A percentile compares a stretch with the other conserved stretches of the same genome.
Conservation (phyloP, 2,113 vertebrate species). For the Channa argus region DNA sequence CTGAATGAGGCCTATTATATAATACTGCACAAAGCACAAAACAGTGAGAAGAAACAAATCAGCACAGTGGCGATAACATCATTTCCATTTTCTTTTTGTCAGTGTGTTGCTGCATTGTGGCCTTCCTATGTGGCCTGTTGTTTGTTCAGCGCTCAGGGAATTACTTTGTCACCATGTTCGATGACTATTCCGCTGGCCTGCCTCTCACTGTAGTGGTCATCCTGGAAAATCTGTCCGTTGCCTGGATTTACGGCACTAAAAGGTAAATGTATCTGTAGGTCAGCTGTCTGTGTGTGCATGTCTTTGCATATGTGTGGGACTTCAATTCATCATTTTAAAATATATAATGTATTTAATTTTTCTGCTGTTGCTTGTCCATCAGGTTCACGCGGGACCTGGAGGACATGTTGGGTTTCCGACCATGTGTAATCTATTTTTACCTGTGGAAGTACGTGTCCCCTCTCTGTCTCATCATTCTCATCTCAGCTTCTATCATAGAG, state of each 20-base stretch:
- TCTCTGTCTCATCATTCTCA: slow-evolving; percentile 92
- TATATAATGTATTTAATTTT: too few species aligned
- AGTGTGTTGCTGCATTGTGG: slow-evolving; percentile 94
- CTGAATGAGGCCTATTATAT: slow-evolving; percentile 23
- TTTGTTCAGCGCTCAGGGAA: slow-evolving; percentile 99
- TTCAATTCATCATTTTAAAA: neutral
- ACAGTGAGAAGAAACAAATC: slow-evolving; percentile 8
- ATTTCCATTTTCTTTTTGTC: slow-evolving; percentile 27
- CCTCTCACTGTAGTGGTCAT: slow-evolving; percentile 96
- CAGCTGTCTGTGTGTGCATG: neutral
- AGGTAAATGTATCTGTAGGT: slow-evolving; percentile 83
- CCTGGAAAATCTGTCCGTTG: slow-evolving; percentile 95
- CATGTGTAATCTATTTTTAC: slow-evolving; percentile 92
- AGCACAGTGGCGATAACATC: slow-evolving; percentile 8
- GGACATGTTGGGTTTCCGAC: slow-evolving; percentile 96
- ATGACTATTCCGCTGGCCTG: slow-evolving; percentile 96
- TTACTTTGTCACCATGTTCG: slow-evolving; percentile 99
- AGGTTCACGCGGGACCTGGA: slow-evolving; percentile 99
- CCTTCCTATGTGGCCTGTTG: slow-evolving; percentile 93
- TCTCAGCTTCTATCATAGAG: slow-evolving; percentile 92
- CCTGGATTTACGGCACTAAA: slow-evolving; percentile 98
- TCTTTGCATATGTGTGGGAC: neutral
- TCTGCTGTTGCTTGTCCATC: slow-evolving; percentile 26
- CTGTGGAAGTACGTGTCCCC: slow-evolving; percentile 98
- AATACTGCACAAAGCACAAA: slow-evolving; percentile 25